Base-by-base conservation (phyloP, 2,797 vertebrate genomes). In the Micropoecilia bifurca region DNA sequence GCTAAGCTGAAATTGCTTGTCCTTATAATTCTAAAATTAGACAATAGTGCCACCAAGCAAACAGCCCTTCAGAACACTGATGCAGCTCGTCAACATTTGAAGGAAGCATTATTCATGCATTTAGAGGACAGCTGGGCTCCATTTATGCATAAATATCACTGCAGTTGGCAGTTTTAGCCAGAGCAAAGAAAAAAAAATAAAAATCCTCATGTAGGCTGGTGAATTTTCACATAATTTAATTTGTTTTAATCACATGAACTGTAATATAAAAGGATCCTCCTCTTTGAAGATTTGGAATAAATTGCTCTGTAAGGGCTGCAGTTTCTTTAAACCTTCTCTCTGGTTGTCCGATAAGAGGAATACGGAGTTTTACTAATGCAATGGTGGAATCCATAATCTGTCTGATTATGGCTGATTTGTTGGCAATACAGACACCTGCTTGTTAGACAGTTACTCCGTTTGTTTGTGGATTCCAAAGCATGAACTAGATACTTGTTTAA, bases 61-160 rank as follows among this genome's bases (percentile, higher is more conserved):
- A 46, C 72, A 53, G 33, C 30, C 33, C 53, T 22, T 50, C 41
- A n/a, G 25, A n/a, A 12, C n/a, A n/a, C 68, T 16, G 25, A 45
- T 16, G 25, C 66, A 68, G 66, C 25, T 46, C 45, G 25, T 25
- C 41, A 71, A 71, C 2, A 28, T 46, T 45, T 7, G 13, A 69
- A n/a, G 66, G 68, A 71, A n/a, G n/a, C 25, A 46, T 46, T 71
- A 45, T 46, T 45, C 68, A 45, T 71, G 68, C n/a, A 71, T 45
- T 46, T 46, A 71, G 6, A 25, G 7, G 12, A 46, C 45, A 71
- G 68, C 13, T 10, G 2, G 36, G 25, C 41, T 41, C 45, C 45
- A 28, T 71, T 71, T 28, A 28, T 69, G 66, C n/a, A 43, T 45
- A 22, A 4, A 43, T 25, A 25, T 28, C 12, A n/a, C 43, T 46